Evolutionary conservation across 2,797 vertebrate species (phyloP).

Genomic region (Acestrorhynchus altus): DNA sequence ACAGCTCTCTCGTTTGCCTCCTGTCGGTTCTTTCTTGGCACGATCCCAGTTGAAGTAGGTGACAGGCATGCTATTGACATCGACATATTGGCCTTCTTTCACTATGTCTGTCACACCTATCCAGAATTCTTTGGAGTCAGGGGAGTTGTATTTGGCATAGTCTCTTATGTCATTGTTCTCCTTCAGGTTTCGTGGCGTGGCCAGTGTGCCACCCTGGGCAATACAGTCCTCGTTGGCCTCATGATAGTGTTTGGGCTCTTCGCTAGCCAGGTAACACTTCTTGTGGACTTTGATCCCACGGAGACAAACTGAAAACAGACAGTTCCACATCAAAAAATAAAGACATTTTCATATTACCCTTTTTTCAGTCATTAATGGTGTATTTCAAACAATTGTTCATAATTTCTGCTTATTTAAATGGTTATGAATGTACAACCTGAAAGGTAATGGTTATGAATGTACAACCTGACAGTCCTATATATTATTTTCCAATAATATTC

Average conservation of each 20-base stretch:
- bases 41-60: constrained; percentile 92
- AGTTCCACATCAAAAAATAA: constrained; percentile 21
- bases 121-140: constrained; percentile 88
- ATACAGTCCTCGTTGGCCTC: constrained; percentile 97
- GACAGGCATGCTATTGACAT: constrained; percentile 88
- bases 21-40: constrained; percentile 87
- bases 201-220: constrained; percentile 91
- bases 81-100: constrained; percentile 92
- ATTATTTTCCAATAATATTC: too few species aligned
- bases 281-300: constrained; percentile 90
- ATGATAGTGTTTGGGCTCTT: constrained; percentile 89
- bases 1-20: constrained; percentile 92
- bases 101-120: constrained; percentile 92
- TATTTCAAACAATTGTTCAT: too few species aligned
- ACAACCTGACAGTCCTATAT: too few species aligned
- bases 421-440: too few species aligned
- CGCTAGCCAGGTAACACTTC: constrained; percentile 91
- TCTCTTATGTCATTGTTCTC: constrained; percentile 88
- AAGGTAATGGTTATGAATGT: too few species aligned
- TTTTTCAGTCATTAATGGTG: too few species aligned
- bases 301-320: constrained; percentile 89
- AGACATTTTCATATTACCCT: neutral
- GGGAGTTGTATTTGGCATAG: constrained; percentile 86
- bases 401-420: too few species aligned
- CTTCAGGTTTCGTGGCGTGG: constrained; percentile 82